Evolutionary conservation across 2,797 vertebrate genomes (phyloP).

Genomic region (Staurois parvus): DNA sequence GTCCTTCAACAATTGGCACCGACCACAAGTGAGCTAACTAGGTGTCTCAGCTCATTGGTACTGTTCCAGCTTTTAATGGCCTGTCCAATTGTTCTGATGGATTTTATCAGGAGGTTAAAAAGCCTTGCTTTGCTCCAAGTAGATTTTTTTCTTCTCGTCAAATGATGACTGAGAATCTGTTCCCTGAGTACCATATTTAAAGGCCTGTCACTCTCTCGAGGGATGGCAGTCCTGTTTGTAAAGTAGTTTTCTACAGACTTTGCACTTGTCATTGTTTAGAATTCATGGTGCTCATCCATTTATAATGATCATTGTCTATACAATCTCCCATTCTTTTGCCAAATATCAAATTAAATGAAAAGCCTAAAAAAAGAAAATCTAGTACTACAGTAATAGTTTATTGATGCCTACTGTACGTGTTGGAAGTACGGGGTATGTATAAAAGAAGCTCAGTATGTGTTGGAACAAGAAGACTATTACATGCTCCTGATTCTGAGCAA

Average conservation of each 20-base stretch:
- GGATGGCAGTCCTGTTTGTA: slow-evolving; percentile 24
- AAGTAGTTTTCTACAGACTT: slow-evolving; percentile 1
- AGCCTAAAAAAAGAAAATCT: too few species aligned
- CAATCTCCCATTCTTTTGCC: neutral
- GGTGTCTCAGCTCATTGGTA: slow-evolving; percentile 50
- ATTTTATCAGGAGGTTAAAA: slow-evolving; percentile 63
- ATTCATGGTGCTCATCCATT: neutral
- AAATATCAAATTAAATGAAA: neutral
- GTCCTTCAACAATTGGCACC: slow-evolving; percentile 61
- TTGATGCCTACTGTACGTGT: too few species aligned
- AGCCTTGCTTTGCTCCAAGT: slow-evolving; percentile 57
- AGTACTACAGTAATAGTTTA: too few species aligned
- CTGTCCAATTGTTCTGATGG: slow-evolving; percentile 63
- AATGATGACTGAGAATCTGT: slow-evolving; percentile 48
- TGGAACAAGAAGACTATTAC: too few species aligned
- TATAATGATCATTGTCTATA: neutral
- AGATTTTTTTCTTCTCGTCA: slow-evolving; percentile 57
- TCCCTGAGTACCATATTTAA: slow-evolving; percentile 46
- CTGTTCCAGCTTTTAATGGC: slow-evolving; percentile 59
- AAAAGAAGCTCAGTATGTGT: too few species aligned
- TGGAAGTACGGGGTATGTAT: too few species aligned
- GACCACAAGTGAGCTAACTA: slow-evolving; percentile 60
- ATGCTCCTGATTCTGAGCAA: too few species aligned
- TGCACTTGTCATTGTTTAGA: neutral
- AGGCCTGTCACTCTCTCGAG: slow-evolving; percentile 44